Evolutionary conservation across 2,888 invertebrate genomes (phyloP).

Genomic region (Dorcus parallelipipedus): DNA sequence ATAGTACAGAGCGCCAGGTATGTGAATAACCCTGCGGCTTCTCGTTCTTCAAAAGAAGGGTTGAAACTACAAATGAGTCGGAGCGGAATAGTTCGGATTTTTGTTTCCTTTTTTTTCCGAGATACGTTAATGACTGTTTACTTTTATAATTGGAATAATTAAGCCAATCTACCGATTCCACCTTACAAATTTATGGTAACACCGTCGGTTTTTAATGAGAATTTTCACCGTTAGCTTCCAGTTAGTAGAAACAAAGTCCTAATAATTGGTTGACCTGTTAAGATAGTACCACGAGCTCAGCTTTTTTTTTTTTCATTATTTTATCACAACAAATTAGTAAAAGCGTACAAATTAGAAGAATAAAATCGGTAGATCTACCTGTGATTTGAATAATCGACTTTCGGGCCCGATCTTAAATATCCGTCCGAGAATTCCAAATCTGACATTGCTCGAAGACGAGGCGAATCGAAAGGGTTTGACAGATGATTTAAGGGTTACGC

Average conservation of each 20-base stretch:
- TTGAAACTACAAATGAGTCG: conserved; percentile 2
- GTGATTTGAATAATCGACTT: no score
- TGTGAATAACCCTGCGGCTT: no score
- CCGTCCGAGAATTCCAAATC: background rate
- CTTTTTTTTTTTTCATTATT: no score
- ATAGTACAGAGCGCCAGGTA: no score
- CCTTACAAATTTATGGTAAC: conserved; percentile 8
- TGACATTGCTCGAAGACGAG: background rate
- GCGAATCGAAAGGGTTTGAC: conserved; percentile 16
- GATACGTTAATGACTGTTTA: conserved; percentile 8
- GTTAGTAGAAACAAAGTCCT: no score
- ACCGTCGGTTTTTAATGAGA: conserved; percentile 7
- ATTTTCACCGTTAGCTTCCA: background rate
- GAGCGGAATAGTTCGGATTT: conserved; percentile 9
- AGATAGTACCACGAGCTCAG: no score
- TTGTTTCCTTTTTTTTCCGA: conserved; percentile 2
- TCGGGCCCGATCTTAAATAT: background rate
- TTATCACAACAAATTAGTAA: no score
- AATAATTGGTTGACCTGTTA: background rate
- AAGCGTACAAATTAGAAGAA: no score
- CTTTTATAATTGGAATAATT: conserved; percentile 14
- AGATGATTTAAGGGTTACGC: conserved; percentile 17
- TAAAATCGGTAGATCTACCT: no score
- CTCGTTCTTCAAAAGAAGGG: background rate
- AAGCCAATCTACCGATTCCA: conserved; percentile 4